Conservation (phyloP, 2,888 invertebrate genomes). For the Pollenia labialis region DNA sequence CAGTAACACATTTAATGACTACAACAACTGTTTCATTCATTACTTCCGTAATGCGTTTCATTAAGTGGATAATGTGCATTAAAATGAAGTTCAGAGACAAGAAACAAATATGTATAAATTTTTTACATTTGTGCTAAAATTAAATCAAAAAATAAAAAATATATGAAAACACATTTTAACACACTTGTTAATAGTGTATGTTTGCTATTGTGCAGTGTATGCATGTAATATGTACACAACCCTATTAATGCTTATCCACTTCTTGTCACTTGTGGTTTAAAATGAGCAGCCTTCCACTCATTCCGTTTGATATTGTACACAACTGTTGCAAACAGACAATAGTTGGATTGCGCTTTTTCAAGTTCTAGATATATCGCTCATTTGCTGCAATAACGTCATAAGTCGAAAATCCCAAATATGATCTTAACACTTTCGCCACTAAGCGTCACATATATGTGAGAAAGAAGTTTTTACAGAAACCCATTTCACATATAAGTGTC, state of each 20-base stretch:
- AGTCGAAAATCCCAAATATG: no score
- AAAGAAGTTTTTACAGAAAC: no score
- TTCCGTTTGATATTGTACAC: neutral
- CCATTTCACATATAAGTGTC: no score
- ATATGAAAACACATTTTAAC: neutral
- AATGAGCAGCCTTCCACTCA: neutral
- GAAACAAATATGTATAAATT: neutral
- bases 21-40: constrained; percentile 48
- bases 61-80: constrained; percentile 15
- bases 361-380: no score
- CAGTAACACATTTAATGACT: constrained; percentile 36
- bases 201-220: no score
- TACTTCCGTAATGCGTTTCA: constrained; percentile 43
- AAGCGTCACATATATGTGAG: no score
- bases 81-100: constrained; percentile 14
- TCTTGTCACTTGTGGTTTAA: constrained; percentile 57
- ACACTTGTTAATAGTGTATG: neutral
- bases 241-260: constrained; percentile 61
- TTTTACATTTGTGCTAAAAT: neutral
- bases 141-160: neutral
- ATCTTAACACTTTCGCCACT: no score
- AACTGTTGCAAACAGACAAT: neutral
- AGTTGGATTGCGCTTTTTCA: no score
- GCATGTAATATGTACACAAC: neutral
- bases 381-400: no score